Percentiles rank a stretch among this genome's conserved stretches.
phyloP scores from a whole-genome alignment of 1,140 invertebrate species.

The Sitodiplosis mosellana region DNA sequence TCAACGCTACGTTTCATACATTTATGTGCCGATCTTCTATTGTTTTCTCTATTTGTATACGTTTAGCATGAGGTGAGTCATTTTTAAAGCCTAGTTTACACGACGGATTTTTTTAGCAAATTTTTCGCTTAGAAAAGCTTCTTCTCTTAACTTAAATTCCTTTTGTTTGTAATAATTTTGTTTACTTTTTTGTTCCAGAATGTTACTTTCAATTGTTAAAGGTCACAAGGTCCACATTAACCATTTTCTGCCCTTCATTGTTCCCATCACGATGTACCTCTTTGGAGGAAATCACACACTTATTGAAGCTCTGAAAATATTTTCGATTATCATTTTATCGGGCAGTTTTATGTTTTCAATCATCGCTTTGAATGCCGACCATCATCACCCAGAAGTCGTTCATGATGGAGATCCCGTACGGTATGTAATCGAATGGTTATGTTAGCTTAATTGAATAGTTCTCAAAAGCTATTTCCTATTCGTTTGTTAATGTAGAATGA shows the following conservation, averaged over 20 bases:
- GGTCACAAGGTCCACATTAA: constrained; percentile 10
- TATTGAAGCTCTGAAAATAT: too few species aligned
- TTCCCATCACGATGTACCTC: constrained; percentile 32
- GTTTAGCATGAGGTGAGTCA: constrained; percentile 24
- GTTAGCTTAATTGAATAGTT: too few species aligned
- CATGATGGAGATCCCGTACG: constrained; percentile 57
- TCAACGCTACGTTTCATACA: constrained; percentile 24
- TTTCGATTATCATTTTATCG: too few species aligned
- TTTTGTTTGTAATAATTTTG: too few species aligned
- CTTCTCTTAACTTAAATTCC: too few species aligned
- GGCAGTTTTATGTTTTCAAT: constrained; percentile 36
- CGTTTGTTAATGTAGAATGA: too few species aligned
- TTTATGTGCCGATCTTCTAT: constrained; percentile 33
- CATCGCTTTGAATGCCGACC: constrained; percentile 55
- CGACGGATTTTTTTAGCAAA: too few species aligned
- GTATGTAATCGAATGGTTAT: constrained; percentile 20
- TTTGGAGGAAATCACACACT: constrained; percentile 12
- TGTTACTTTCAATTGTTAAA: too few species aligned
- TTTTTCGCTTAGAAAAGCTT: too few species aligned
- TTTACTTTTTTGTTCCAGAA: too few species aligned
- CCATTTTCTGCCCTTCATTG: constrained; percentile 29
- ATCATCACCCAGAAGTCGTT: constrained; percentile 68
- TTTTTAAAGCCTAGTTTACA: too few species aligned
- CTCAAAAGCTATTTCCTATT: too few species aligned
- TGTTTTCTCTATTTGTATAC: constrained; percentile 22